Evolutionary conservation across 2,888 invertebrate genomes (phyloP), one percentile per base, ranked within the genome.

Genomic region (Melinaea menophilus): DNA sequence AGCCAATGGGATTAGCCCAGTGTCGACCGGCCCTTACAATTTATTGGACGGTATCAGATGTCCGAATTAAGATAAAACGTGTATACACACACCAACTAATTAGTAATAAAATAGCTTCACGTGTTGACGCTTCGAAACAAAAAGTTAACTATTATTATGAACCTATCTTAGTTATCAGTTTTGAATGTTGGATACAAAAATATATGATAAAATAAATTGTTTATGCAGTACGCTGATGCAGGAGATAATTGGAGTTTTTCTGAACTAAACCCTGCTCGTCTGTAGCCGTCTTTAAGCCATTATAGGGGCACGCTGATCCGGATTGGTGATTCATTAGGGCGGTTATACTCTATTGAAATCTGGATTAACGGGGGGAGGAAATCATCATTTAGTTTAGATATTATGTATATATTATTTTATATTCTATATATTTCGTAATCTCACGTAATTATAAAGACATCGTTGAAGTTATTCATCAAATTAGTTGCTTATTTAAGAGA

Each of bases 301-400:
- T 84, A 86, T 82, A 81, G 82, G 83, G 82, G 81, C 79, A 78
- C 79, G 75, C 74, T 90, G 89, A 91, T 90, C 91, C 90, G 91
- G 90, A 90, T 89, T 84, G 85, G 83, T 87, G 91, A 91, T 91
- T 91, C 91, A 91, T 91, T 91, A 91, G 89, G 86, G 84, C 90
- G 91, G 91, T 91, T 91, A 91, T 88, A 82, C 85, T 86, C 89
- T 87, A 91, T 91, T 90, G 90, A 91, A 90, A 91, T 90, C 89
- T 88, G 83, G 87, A 88, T 86, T 85, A 84, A 82, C 79, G 75
- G 80, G 75, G 77, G 73, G 75, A 75, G 64, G 61, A 56, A 55
- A 51, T 63, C 62, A 65, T 64, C 64, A 58, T 65, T 68, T 66
- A 57, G 68, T 71, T 65, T 62, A 55, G 59, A 33, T 54, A 46